phyloP scores from a whole-genome alignment of 2,888 invertebrate species.

The Dexiosoma caninum region DNA sequence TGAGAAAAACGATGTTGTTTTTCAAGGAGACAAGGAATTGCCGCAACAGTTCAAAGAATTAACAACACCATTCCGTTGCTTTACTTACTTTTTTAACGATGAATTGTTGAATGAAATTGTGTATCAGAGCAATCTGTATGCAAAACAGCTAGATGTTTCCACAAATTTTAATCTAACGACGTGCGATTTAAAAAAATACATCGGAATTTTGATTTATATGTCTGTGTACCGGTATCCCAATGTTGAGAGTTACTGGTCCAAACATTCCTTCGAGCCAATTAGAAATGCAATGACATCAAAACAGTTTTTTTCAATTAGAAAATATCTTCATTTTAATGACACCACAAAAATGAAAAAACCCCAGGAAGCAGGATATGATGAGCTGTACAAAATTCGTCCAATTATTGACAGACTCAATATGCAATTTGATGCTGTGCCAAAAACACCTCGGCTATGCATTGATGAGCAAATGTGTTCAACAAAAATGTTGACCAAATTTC shows the following conservation, averaged over 20 bases:
- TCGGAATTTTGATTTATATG: not conserved
- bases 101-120: not conserved
- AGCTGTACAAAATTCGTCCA: slow-evolving; percentile 7
- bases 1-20: too few species aligned
- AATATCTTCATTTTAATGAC: not conserved
- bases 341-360: slow-evolving; percentile 4
- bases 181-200: not conserved
- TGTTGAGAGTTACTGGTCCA: not conserved
- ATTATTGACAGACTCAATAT: not conserved
- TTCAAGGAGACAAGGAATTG: too few species aligned
- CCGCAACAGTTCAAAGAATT: too few species aligned
- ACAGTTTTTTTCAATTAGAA: not conserved
- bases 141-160: not conserved
- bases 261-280: not conserved
- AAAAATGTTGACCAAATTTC: not conserved
- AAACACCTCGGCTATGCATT: not conserved
- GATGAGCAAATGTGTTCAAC: slow-evolving; percentile 19
- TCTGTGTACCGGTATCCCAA: not conserved
- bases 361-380: not conserved
- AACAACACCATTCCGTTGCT: not conserved
- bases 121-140: not conserved
- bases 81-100: not conserved
- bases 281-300: not conserved
- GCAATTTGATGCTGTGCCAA: not conserved
- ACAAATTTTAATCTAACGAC: not conserved